Base-by-base conservation (phyloP, 2,888 invertebrate species). In the Fragum fragum region DNA sequence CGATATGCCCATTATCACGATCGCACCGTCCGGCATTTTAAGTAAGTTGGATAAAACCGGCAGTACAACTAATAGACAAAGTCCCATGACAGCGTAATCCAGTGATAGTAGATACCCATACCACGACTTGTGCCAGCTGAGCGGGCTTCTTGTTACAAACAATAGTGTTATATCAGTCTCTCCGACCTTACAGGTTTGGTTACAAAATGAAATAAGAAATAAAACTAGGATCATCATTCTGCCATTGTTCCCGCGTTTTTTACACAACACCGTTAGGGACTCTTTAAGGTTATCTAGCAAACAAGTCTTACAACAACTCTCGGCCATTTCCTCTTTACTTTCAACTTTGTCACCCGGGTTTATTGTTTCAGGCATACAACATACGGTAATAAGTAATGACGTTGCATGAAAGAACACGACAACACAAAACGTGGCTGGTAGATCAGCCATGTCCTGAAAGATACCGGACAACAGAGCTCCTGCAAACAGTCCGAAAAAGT, bases 11-110 rank as follows among this genome's bases (percentile, higher is more conserved):
- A 93, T 76, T 72, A 94, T 83, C 5, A 93, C 88, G 1, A 94
- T 92, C 9, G 88, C 81, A 14, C 89, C 85, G 85, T 94, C 94
- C 0, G 90, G 80, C 9, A 91, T 61, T 55, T 88, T 87, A n/a
- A 92, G 71, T 39, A 88, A 77, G 36, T 85, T 85, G 28, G 93
- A 90, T 55, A 94, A 74, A 18, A 94, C 74, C 0, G 94, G 94
- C 16, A 94, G 89, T 0, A 94, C 74, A 23, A 93, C 74, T 57
- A 94, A 86, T 11, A 94, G 88, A 73, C 91, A 91, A 6, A 93
- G 29, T 0, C 94, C 94, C 91, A 94, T 92, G 16, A 91, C 90
- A 1, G 93, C 93, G 83, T 94, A 94, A 85, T 94, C 94, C 1
- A 92, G 78, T 2, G 94, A 93, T 68, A 94, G 79, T 5, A 94